Conservation (phyloP, 2,888 invertebrate genomes). For the Leucania comma region DNA sequence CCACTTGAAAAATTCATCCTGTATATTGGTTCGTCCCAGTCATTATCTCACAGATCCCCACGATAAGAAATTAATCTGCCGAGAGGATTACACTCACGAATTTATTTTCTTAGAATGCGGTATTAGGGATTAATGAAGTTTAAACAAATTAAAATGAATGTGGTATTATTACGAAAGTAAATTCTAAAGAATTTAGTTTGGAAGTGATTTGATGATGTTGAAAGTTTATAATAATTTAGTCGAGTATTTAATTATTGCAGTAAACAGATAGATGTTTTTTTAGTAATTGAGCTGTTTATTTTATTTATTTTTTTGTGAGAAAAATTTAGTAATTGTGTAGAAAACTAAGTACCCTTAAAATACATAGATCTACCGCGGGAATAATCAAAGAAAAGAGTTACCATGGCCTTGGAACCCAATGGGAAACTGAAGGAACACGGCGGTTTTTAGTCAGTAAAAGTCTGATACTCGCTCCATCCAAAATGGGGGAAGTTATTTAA, state of each 20-base stretch:
- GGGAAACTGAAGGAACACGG: too few relatives aligned
- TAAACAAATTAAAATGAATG: slow-evolving; percentile 35
- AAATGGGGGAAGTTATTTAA: too few relatives aligned
- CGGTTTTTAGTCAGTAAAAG: too few relatives aligned
- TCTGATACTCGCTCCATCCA: too few relatives aligned
- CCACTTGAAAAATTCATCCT: neutral
- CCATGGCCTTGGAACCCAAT: too few relatives aligned
- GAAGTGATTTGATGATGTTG: slow-evolving; percentile 7
- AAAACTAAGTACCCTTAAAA: too few relatives aligned
- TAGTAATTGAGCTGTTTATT: too few relatives aligned
- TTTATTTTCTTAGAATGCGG: slow-evolving; percentile 78
- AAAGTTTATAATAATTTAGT: neutral
- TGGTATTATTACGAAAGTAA: slow-evolving; percentile 47
- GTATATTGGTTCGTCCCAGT: slow-evolving; percentile 64
- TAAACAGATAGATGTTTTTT: neutral
- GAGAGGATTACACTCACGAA: slow-evolving; percentile 75
- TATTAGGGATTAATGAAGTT: slow-evolving; percentile 64
- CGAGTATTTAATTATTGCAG: neutral
- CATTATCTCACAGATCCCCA: slow-evolving; percentile 66
- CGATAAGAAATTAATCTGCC: slow-evolving; percentile 79
- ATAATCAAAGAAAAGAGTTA: too few relatives aligned
- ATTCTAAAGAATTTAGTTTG: slow-evolving; percentile 18
- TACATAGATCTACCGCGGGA: too few relatives aligned
- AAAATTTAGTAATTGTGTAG: too few relatives aligned
- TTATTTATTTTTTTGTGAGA: too few relatives aligned